phyloP scores from a whole-genome alignment of 2,113 vertebrate genomes.

The Acrocephalus arundinaceus region DNA sequence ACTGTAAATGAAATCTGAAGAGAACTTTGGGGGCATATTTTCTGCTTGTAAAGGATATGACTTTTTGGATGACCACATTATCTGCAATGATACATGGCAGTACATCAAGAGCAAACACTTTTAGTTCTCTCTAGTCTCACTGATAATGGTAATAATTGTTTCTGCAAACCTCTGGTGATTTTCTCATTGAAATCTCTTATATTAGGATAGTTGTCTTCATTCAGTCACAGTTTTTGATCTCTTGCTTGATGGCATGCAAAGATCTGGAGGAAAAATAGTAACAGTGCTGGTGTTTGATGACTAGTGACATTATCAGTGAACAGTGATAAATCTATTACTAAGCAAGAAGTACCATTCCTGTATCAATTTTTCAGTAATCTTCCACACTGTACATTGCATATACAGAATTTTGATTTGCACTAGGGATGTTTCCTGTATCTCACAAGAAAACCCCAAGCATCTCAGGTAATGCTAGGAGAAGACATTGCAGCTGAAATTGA shows the following conservation, averaged over 20 bases:
- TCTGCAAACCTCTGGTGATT: background rate
- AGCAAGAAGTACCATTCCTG: background rate
- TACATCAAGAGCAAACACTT: background rate
- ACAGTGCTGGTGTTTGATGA: background rate
- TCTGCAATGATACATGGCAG: background rate
- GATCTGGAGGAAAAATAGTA: background rate
- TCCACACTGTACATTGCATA: background rate
- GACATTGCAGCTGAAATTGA: background rate
- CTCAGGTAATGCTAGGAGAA: background rate
- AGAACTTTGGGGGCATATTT: background rate
- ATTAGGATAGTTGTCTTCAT: background rate
- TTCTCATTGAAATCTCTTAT: background rate
- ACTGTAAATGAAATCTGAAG: background rate
- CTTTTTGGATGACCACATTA: background rate
- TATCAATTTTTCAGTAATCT: background rate
- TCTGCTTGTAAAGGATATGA: background rate
- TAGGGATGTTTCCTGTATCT: background rate
- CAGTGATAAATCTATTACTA: background rate
- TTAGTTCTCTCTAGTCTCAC: background rate
- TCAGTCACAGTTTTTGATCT: background rate
- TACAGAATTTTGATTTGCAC: background rate
- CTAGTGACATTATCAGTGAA: background rate
- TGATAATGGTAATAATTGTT: background rate
- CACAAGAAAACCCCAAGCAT: background rate
- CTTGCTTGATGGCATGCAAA: background rate